Evolutionary conservation across 2,888 invertebrate genomes (phyloP).

Genomic region (Nemapogon koenigi): DNA sequence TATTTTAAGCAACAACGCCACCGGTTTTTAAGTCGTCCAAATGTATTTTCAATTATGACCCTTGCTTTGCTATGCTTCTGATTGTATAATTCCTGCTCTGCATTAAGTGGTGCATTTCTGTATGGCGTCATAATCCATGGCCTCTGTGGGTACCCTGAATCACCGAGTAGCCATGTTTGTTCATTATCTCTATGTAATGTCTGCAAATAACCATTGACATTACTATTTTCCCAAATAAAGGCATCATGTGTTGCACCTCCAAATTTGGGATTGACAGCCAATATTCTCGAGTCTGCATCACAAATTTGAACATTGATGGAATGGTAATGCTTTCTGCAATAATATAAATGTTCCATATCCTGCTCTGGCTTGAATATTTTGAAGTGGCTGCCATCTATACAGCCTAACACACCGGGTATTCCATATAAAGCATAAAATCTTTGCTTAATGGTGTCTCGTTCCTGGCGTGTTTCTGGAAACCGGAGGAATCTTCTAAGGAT

Average conservation of each 20-base stretch:
- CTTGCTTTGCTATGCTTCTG: slow-evolving; percentile 15
- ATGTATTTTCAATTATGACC: slow-evolving; percentile 18
- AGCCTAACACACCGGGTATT: not conserved
- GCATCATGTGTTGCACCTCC: not conserved
- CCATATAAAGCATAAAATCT: not conserved
- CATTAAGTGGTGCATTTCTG: slow-evolving; percentile 14
- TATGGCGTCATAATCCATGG: slow-evolving; percentile 23
- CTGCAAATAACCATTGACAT: not conserved
- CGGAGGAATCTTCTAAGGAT: not conserved
- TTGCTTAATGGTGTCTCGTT: not conserved
- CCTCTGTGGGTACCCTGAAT: not conserved
- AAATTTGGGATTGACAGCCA: not conserved
- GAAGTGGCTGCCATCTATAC: not conserved
- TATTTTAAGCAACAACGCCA: slow-evolving; percentile 21
- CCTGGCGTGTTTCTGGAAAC: not conserved
- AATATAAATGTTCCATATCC: not conserved
- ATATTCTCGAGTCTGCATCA: not conserved
- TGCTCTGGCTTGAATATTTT: not conserved
- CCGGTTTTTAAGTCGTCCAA: slow-evolving; percentile 19
- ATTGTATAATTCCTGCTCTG: slow-evolving; percentile 17
- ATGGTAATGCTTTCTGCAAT: not conserved
- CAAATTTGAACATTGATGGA: not conserved
- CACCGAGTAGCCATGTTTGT: not conserved
- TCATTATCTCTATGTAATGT: not conserved
- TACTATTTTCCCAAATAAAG: not conserved